These are phyloP conservation scores for Hyperopisus bebe DNA, from an alignment of 2,113 vertebrate genomes.

Conservation along the genomic window DNA sequence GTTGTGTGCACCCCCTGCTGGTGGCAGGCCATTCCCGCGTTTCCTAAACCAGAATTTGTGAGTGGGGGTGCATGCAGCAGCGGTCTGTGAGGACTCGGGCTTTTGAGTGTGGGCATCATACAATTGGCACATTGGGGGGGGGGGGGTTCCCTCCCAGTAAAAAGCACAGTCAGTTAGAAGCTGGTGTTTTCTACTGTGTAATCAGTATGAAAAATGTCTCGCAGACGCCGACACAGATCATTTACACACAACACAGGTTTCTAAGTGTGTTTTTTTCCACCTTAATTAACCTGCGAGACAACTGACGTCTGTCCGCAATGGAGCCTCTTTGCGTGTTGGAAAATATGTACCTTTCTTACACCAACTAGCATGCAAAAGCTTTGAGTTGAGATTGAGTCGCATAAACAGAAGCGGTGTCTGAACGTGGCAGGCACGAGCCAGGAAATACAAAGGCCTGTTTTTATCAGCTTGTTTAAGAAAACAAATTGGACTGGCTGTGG, in stretches of 20 bases:
- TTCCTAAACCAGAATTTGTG: not conserved
- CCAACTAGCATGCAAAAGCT: not conserved
- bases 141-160: not conserved
- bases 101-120: not conserved
- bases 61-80: not conserved
- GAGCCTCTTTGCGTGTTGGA: not conserved
- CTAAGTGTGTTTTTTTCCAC: not conserved
- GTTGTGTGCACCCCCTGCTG: not conserved
- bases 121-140: not conserved
- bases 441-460: constrained; percentile 6
- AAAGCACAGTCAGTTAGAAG: not conserved
- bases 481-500: not conserved
- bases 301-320: not conserved
- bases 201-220: not conserved
- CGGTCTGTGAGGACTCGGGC: not conserved
- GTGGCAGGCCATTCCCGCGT: too few relatives aligned
- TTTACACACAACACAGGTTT: not conserved
- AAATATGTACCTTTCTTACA: not conserved
- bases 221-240: not conserved
- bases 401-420: not conserved
- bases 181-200: not conserved
- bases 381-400: not conserved
- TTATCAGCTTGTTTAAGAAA: constrained; percentile 14
- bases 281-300: not conserved
- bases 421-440: not conserved